These are phyloP conservation scores for Diabrotica undecimpunctata DNA, from an alignment of 1,140 invertebrate species.

Conservation along the genomic window DNA sequence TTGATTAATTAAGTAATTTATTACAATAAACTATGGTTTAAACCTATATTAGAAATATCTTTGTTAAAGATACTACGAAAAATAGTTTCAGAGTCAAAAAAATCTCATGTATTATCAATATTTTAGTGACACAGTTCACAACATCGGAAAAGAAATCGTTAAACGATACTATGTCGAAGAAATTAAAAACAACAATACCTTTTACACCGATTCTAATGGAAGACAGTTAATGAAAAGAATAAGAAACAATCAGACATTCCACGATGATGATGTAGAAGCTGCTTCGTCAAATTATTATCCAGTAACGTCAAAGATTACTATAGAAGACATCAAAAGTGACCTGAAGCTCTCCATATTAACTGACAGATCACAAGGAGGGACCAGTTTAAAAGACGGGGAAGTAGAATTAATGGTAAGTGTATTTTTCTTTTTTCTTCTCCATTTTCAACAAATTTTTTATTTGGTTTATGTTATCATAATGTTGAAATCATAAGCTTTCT, in stretches of 20 bases:
- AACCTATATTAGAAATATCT: too few relatives aligned
- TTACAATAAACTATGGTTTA: too few relatives aligned
- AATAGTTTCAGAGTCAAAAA: too few relatives aligned
- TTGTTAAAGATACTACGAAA: too few relatives aligned
- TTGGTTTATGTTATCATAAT: neutral
- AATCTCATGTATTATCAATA: neutral
- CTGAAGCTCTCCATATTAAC: slow-evolving; percentile 65
- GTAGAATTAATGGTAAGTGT: slow-evolving; percentile 71
- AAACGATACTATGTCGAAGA: slow-evolving; percentile 65
- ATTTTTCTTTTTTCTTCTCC: neutral
- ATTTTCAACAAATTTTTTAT: neutral
- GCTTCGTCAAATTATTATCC: slow-evolving; percentile 91
- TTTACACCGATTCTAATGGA: slow-evolving; percentile 94
- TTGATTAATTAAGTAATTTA: too few relatives aligned
- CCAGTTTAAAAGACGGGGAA: slow-evolving; percentile 68
- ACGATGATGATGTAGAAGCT: slow-evolving; percentile 61
- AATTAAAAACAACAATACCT: slow-evolving; percentile 58
- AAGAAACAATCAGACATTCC: slow-evolving; percentile 48
- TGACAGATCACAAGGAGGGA: slow-evolving; percentile 84
- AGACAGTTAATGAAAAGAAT: slow-evolving; percentile 74
- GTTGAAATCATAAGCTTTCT: too few relatives aligned
- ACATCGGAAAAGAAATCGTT: slow-evolving; percentile 78
- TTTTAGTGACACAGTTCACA: slow-evolving; percentile 54
- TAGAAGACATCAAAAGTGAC: slow-evolving; percentile 55
- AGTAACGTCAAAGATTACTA: slow-evolving; percentile 75